These are phyloP conservation scores for Colletes gigas DNA, from an alignment of 1,140 invertebrate genomes.

Conservation along the genomic window DNA sequence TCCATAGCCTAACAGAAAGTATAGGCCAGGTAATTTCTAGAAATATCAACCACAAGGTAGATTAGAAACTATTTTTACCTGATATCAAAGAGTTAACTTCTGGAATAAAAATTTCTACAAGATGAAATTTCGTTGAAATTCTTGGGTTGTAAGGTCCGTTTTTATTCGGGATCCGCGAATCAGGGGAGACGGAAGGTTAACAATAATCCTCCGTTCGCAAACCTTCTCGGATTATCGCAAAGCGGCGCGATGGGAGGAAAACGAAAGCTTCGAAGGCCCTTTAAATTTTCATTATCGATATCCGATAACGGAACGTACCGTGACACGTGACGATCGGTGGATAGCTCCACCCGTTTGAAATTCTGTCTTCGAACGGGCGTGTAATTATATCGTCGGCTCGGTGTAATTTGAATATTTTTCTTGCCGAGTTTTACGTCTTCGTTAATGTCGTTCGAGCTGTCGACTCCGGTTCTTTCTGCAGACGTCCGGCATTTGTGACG, in stretches of 20 bases:
- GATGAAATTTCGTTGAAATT: too few species aligned
- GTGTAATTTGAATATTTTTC: neutral
- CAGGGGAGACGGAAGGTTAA: neutral
- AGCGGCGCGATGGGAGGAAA: constrained; percentile 20
- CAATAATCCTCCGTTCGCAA: constrained; percentile 10
- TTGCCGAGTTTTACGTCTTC: neutral
- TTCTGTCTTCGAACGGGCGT: neutral
- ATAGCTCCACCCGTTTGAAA: neutral
- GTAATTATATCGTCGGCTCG: neutral
- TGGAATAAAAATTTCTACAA: too few species aligned
- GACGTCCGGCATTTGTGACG: too few species aligned
- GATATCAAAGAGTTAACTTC: too few species aligned
- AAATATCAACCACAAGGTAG: too few species aligned
- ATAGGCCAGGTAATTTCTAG: too few species aligned
- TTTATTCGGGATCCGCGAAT: neutral
- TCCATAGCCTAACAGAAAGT: too few species aligned
- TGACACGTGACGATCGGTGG: constrained; percentile 14
- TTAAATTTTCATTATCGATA: constrained; percentile 58
- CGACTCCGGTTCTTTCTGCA: too few species aligned
- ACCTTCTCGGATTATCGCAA: constrained; percentile 36
- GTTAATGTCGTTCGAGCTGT: neutral
- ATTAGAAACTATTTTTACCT: too few species aligned
- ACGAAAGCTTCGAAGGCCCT: constrained; percentile 35
- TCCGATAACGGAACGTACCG: constrained; percentile 44
- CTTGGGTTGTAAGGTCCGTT: too few species aligned